Conservation (phyloP, 2,113 vertebrate species). For the Tylochromis polylepis region DNA sequence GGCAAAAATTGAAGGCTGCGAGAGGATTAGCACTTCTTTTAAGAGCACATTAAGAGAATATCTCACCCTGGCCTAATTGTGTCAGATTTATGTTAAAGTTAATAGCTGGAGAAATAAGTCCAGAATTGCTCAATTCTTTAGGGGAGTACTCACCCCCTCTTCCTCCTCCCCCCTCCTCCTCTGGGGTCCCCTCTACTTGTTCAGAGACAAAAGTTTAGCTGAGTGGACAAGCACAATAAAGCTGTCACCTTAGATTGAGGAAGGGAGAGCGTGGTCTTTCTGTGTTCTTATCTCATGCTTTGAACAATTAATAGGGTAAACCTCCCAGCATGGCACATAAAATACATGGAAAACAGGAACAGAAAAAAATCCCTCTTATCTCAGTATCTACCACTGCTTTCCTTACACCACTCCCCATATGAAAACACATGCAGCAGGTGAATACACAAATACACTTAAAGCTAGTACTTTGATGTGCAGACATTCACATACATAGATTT, state of each 20-base stretch:
- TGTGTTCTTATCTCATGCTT: conserved; percentile 18
- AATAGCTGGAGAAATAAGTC: background rate
- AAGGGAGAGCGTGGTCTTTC: conserved; percentile 12
- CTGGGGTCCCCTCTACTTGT: conserved; percentile 1
- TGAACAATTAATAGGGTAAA: conserved; percentile 20
- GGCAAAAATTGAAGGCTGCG: background rate
- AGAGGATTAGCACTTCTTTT: conserved; percentile 3
- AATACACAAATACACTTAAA: conserved; percentile 51
- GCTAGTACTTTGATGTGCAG: conserved; percentile 52
- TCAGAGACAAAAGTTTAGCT: conserved; percentile 39
- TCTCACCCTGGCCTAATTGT: conserved; percentile 37
- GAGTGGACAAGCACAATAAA: conserved; percentile 59
- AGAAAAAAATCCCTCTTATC: conserved; percentile 30
- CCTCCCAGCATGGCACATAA: conserved; percentile 12
- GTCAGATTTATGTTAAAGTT: conserved; percentile 17
- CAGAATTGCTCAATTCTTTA: background rate
- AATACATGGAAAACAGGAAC: conserved; percentile 48
- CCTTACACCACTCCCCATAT: conserved; percentile 45
- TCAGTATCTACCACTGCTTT: background rate
- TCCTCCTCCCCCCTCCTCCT: background rate
- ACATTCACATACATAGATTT: conserved; percentile 21
- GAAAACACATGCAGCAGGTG: conserved; percentile 63
- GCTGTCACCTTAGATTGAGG: conserved; percentile 58
- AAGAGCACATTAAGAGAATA: conserved; percentile 5
- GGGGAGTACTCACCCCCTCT: background rate